Conservation (phyloP, 2,888 invertebrate genomes). For the Drosophila antonietae region DNA sequence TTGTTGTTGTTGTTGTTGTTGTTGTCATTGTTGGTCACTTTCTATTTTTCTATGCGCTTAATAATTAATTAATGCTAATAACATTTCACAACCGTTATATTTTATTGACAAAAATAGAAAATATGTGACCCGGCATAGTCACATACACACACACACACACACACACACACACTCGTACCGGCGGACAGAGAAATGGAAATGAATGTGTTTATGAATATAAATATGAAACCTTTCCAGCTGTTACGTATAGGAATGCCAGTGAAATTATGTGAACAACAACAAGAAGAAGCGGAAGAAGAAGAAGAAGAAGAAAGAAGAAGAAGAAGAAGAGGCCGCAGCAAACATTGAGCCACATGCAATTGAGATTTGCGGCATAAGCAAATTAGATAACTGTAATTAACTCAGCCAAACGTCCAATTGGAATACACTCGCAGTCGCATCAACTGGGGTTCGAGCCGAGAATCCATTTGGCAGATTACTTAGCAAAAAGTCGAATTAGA, state of each 20-base stretch:
- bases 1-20: slow-evolving; percentile 10
- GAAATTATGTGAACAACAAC: slow-evolving; percentile 53
- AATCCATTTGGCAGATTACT: not conserved
- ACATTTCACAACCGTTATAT: slow-evolving; percentile 80
- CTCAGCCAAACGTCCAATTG: not conserved
- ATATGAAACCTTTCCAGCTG: slow-evolving; percentile 30
- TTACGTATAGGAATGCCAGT: slow-evolving; percentile 69
- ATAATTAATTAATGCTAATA: slow-evolving; percentile 83
- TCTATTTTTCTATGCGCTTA: slow-evolving; percentile 79
- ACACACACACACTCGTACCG: not conserved
- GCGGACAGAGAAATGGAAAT: slow-evolving; percentile 47
- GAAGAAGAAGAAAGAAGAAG: slow-evolving; percentile 11
- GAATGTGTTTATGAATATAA: slow-evolving; percentile 36
- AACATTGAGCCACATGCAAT: slow-evolving; percentile 5
- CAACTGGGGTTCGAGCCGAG: not conserved
- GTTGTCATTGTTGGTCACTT: slow-evolving; percentile 60
- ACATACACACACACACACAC: slow-evolving; percentile 13
- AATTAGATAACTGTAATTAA: not conserved
- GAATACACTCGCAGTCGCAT: not conserved
- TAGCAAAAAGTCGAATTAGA: not conserved
- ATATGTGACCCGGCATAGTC: slow-evolving; percentile 40
- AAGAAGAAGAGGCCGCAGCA: slow-evolving; percentile 11
- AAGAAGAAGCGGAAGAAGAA: slow-evolving; percentile 12
- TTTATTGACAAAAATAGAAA: slow-evolving; percentile 79
- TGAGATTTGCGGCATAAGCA: not conserved